Conservation (phyloP, 2,888 invertebrate species). For the Drosophila mercatorum region DNA sequence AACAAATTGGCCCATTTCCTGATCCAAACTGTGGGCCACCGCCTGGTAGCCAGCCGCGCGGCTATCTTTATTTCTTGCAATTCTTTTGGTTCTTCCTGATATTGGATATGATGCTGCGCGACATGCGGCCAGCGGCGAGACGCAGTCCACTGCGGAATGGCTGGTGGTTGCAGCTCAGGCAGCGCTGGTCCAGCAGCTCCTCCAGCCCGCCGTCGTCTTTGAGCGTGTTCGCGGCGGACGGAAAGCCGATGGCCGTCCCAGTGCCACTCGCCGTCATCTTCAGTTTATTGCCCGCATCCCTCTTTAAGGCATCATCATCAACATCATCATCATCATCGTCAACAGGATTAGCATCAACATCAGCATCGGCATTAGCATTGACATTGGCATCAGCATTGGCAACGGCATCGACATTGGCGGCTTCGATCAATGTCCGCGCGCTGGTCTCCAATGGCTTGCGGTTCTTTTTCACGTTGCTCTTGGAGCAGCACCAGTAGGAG, state of each 20-base stretch:
- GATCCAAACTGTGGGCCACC: constrained; percentile 11
- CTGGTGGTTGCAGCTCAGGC: constrained; percentile 18
- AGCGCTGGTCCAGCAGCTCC: constrained; percentile 7
- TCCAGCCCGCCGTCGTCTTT: neutral
- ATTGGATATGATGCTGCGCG: constrained; percentile 27
- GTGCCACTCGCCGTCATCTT: neutral
- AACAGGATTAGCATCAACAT: neutral
- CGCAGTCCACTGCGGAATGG: constrained; percentile 10
- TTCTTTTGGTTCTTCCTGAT: constrained; percentile 49
- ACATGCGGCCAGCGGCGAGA: constrained; percentile 22
- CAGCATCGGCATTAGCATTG: neutral
- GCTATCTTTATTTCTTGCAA: constrained; percentile 40
- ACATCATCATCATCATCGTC: neutral
- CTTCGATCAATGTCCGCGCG: neutral
- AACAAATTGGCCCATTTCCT: neutral
- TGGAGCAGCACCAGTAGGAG: constrained; percentile 35
- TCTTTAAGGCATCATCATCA: neutral
- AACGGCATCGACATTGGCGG: neutral
- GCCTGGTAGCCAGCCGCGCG: neutral
- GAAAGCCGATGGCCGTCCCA: neutral
- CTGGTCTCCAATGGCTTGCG: neutral
- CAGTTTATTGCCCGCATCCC: neutral
- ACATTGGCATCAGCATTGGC: neutral
- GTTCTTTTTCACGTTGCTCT: constrained; percentile 6
- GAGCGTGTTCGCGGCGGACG: too few species aligned